phyloP scores from a whole-genome alignment of 92 coral and sea anemone species.

The Umimayanthus kanabou region DNA sequence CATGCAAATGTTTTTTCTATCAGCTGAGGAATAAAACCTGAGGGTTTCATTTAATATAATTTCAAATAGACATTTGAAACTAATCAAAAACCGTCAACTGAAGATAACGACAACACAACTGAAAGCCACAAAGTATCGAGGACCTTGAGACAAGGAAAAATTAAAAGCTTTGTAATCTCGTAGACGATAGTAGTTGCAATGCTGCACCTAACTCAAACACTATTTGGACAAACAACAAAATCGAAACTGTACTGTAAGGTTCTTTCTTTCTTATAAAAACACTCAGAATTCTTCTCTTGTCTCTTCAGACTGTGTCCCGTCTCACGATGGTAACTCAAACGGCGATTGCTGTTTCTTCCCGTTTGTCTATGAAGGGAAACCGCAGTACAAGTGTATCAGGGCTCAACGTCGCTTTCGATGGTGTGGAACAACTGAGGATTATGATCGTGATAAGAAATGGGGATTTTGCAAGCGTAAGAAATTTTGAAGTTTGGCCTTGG shows the following conservation, averaged over 20 bases:
- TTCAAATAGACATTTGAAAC: too few species aligned
- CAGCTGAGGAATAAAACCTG: too few species aligned
- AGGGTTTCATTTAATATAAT: too few species aligned
- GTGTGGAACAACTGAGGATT: slow-evolving; percentile 82
- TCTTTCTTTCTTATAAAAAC: background rate
- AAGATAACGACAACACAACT: too few species aligned
- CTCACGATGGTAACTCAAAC: slow-evolving; percentile 92
- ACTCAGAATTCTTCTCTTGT: background rate
- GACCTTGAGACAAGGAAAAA: too few species aligned
- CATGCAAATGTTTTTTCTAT: background rate
- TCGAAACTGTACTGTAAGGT: background rate
- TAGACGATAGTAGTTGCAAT: too few species aligned
- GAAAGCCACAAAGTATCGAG: too few species aligned
- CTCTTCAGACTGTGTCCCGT: slow-evolving; percentile 81
- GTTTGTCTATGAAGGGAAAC: slow-evolving; percentile 70
- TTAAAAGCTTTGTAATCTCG: too few species aligned
- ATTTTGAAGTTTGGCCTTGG: background rate
- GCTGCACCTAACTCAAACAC: background rate
- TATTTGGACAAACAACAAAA: background rate
- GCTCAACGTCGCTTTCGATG: slow-evolving; percentile 81
- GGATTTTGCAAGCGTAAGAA: slow-evolving; percentile 90
- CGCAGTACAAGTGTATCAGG: slow-evolving; percentile 83
- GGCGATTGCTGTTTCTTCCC: slow-evolving; percentile 92
- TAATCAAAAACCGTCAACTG: too few species aligned
- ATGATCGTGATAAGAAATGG: slow-evolving; percentile 90